phyloP scores from a whole-genome alignment of 2,888 invertebrate genomes.

The Agrilus biguttatus region DNA sequence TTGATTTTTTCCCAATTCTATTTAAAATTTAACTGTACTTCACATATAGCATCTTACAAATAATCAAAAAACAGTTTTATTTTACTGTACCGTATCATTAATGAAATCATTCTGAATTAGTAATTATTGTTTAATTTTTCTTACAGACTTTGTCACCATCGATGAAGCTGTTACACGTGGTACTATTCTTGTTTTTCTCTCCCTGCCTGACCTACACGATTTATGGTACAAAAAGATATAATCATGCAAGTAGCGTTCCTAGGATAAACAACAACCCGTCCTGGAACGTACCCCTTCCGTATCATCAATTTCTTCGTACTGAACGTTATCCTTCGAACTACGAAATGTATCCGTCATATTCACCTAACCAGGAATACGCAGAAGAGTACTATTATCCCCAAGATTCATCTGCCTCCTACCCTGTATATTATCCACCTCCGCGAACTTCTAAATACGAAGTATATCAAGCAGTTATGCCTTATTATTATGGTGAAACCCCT shows the following conservation, averaged over 20 bases:
- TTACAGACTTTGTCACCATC: conserved; percentile 25
- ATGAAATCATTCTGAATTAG: too few relatives aligned
- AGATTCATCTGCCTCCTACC: conserved; percentile 18
- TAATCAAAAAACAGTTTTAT: too few relatives aligned
- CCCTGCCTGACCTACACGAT: conserved; percentile 21
- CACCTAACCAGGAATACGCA: conserved; percentile 36
- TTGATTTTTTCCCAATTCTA: too few relatives aligned
- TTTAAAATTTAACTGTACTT: too few relatives aligned
- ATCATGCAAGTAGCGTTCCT: conserved; percentile 14
- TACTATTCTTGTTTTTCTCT: conserved; percentile 20
- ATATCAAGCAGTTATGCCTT: conserved; percentile 31
- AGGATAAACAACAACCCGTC: conserved; percentile 10
- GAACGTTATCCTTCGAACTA: conserved; percentile 36
- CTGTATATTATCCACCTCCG: conserved; percentile 28
- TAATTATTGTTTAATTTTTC: conserved; percentile 2
- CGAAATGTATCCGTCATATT: conserved; percentile 37
- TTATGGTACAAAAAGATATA: conserved; percentile 30
- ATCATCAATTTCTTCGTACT: conserved; percentile 17
- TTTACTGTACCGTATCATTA: too few relatives aligned
- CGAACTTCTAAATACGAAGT: conserved; percentile 34
- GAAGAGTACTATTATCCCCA: conserved; percentile 33
- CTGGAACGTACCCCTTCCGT: conserved; percentile 17
- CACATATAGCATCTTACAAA: too few relatives aligned
- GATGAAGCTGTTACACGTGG: conserved; percentile 21
- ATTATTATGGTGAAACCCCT: conserved; percentile 31